Base-by-base conservation (phyloP, 2,113 vertebrate species). In the Caretta caretta region DNA sequence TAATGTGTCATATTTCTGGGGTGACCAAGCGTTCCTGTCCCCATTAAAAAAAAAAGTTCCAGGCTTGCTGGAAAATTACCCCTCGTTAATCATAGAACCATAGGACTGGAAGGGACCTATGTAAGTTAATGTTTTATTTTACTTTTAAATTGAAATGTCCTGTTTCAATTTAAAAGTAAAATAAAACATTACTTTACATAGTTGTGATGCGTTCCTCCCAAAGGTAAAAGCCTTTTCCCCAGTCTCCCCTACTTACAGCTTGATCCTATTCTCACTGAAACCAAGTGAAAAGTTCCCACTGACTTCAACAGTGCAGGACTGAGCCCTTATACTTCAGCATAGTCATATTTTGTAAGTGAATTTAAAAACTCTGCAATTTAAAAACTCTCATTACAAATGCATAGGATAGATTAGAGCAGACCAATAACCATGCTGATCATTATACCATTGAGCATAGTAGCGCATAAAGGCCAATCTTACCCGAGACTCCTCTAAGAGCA, bases 401-500 rank as follows among this genome's bases (percentile, higher is more conserved):
- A 10, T 6, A 69, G 49, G 38, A 7, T 8, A 78, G 38, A 56
- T 84, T 35, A 72, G 48, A 65, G 22, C 11, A 80, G n/a, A 22
- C 19, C 31, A 48, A 31, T 10, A 38, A 31, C 54, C 3, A 51
- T 38, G 35, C 6, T 51, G 49, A 5, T 17, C 51, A 31, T 84
- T 22, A n/a, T 50, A 20, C 38, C 1, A 1, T 49, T 4, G 5
- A 6, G 16, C 22, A 20, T 13, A 25, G 35, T 3, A 42, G 24
- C 20, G n/a, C 20, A 6, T 2, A 59, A 31, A 29, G 1, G 20
- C 27, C 3, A 10, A 19, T 86, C 98, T 96, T 99, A 99, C 99
- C 99, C 99, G 99, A 11, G 99, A 99, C 94, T 99, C 99, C 22
- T 99, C 98, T 80, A 99, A 98, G 35, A 99, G 99, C 97, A 99